Base-by-base conservation (phyloP, 2,888 invertebrate species). In the Ochropleura plecta region DNA sequence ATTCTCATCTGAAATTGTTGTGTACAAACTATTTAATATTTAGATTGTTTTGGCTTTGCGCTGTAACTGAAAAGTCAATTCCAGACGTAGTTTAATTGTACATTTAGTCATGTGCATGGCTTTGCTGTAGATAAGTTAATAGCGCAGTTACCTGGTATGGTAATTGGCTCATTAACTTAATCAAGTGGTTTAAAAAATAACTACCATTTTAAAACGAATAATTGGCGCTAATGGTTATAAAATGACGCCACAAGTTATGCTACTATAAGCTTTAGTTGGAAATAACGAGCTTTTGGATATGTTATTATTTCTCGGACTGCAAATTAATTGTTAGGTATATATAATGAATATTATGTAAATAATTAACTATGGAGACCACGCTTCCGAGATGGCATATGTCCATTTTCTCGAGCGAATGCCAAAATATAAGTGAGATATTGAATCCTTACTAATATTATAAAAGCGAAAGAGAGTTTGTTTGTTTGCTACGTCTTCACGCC, bases 141-240 rank as follows among this genome's bases (percentile, higher is more conserved):
- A 74, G 42, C 44, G 40, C 51, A 70, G 46, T 80, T 66, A 53
- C 48, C 42, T 71, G 72, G 76, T 73, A 84, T 78, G 85, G 20
- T 86, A 85, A 84, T 82, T 18, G 67, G 30, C 66, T 62, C 83
- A 85, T 86, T 78, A 82, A 67, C 55, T 71, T 64, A 77, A 80
- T 79, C 70, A 76, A 76, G 75, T 73, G 20, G 77, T 86, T 84
- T 64, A 69, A 79, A 82, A 82, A 82, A 75, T 82, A 73, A 74
- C 69, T 18, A 64, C 55, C 40, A 68, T 78, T 78, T 78, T 68
- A 59, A 66, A 73, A 62, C 69, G 53, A 67, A 70, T 83, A 76
- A 79, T 76, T 83, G 55, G 62, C 67, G n/a, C 10, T 73, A 85
- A 80, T 85, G 55, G 55, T 73, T 60, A 65, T 78, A 68, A 80